phyloP scores from a whole-genome alignment of 1,140 invertebrate species.

The Cyphomyrmex costatus region DNA sequence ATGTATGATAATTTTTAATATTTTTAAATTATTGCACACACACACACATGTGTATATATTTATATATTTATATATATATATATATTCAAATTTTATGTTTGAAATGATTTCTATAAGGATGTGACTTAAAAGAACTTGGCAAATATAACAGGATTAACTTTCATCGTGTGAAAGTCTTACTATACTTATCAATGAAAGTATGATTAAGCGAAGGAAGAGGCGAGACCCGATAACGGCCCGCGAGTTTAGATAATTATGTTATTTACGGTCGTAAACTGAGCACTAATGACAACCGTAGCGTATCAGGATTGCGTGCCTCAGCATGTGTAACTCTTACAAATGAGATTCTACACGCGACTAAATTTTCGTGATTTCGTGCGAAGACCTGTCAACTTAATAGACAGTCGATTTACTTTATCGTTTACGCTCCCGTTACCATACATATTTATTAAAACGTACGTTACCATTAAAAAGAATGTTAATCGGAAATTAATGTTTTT shows the following conservation, averaged over 20 bases:
- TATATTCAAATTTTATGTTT: not conserved
- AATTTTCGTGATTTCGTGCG: conserved; percentile 7
- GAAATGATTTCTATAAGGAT: conserved; percentile 1
- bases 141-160: conserved; percentile 9
- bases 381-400: conserved; percentile 39
- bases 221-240: conserved; percentile 2
- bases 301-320: conserved; percentile 30
- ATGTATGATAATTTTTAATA: not conserved
- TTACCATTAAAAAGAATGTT: conserved; percentile 29
- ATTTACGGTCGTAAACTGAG: conserved; percentile 6
- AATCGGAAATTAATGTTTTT: conserved; percentile 63
- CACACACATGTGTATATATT: too few relatives aligned
- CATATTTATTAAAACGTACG: too few relatives aligned
- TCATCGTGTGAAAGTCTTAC: conserved; percentile 40
- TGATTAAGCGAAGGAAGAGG: conserved; percentile 18
- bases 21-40: not conserved
- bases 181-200: conserved; percentile 46
- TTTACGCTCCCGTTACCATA: not conserved
- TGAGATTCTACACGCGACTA: not conserved
- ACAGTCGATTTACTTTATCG: not conserved
- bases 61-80: too few relatives aligned
- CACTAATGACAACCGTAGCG: conserved; percentile 47
- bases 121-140: not conserved
- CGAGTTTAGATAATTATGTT: conserved; percentile 35
- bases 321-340: not conserved